These are phyloP conservation scores for Ophiodon elongatus DNA, from an alignment of 2,113 vertebrate genomes.

Conservation along the genomic window DNA sequence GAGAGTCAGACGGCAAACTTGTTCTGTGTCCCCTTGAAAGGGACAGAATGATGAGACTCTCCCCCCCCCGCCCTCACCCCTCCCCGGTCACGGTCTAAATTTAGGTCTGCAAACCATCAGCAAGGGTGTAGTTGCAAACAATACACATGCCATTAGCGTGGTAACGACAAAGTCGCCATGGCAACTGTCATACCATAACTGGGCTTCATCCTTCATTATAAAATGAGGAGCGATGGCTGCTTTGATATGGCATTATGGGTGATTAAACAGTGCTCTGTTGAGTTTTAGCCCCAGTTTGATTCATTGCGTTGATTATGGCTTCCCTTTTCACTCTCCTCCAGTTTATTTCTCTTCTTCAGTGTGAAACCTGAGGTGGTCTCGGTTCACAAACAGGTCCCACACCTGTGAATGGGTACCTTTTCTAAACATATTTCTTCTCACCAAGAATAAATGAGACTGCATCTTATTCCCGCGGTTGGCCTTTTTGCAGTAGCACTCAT, in stretches of 20 bases:
- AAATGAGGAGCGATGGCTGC: conserved; percentile 47
- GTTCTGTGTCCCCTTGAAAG: conserved; percentile 38
- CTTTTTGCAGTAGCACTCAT: conserved; percentile 39
- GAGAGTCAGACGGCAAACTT: conserved; percentile 27
- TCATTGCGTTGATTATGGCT: conserved; percentile 34
- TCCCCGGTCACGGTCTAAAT: conserved; percentile 70
- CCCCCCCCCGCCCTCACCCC: conserved; percentile 40
- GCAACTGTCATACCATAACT: conserved; percentile 80
- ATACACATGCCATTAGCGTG: conserved; percentile 67
- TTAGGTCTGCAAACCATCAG: conserved; percentile 72
- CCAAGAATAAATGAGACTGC: background rate
- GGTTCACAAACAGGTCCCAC: background rate
- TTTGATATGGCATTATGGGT: conserved; percentile 66
- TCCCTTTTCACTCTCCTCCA: background rate
- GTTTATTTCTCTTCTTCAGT: background rate
- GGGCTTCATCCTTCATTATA: conserved; percentile 53
- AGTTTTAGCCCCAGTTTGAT: conserved; percentile 63
- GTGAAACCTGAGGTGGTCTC: background rate
- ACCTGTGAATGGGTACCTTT: conserved; percentile 3
- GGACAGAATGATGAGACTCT: conserved; percentile 42
- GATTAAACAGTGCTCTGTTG: conserved; percentile 59
- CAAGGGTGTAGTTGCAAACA: conserved; percentile 54
- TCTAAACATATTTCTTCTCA: conserved; percentile 18
- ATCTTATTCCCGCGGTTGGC: conserved; percentile 36
- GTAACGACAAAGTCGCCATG: conserved; percentile 77